phyloP scores from a whole-genome alignment of 2,888 invertebrate genomes.

The Sphinx pinastri region DNA sequence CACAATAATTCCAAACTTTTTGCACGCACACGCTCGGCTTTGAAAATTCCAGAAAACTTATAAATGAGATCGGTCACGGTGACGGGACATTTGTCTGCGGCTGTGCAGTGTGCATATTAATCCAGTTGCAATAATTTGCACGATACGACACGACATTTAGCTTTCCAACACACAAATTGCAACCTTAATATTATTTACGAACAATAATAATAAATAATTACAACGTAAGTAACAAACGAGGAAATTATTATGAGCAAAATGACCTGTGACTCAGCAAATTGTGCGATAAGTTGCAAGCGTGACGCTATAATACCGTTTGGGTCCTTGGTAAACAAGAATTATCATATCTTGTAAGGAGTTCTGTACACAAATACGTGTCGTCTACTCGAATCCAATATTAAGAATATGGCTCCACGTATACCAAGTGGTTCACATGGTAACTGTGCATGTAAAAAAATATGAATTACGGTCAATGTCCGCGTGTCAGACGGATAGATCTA shows the following conservation, averaged over 20 bases:
- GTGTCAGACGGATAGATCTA: constrained; percentile 70
- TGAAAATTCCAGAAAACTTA: constrained; percentile 39
- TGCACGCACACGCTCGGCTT: constrained; percentile 36
- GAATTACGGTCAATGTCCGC: constrained; percentile 77
- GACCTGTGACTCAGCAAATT: constrained; percentile 16
- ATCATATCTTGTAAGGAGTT: no score
- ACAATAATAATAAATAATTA: constrained; percentile 23
- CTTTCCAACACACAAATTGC: constrained; percentile 25
- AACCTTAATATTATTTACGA: constrained; percentile 24
- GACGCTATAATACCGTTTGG: constrained; percentile 7
- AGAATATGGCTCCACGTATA: constrained; percentile 19
- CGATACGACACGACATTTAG: constrained; percentile 22
- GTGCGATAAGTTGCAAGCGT: constrained; percentile 9
- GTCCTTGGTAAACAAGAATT: constrained; percentile 8
- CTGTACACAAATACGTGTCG: no score
- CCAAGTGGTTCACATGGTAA: constrained; percentile 48
- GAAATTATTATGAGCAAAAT: constrained; percentile 22
- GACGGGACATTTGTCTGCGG: constrained; percentile 37
- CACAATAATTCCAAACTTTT: constrained; percentile 37
- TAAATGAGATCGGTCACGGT: constrained; percentile 29
- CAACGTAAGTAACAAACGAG: constrained; percentile 21
- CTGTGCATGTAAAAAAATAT: constrained; percentile 68
- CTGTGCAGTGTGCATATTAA: constrained; percentile 32
- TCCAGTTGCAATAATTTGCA: constrained; percentile 27
- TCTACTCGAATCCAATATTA: constrained; percentile 19